A percentile compares a stretch with the other conserved stretches of the same genome.
phyloP scores from a whole-genome alignment of 1,140 invertebrate genomes.

The Gerris buenoi region DNA sequence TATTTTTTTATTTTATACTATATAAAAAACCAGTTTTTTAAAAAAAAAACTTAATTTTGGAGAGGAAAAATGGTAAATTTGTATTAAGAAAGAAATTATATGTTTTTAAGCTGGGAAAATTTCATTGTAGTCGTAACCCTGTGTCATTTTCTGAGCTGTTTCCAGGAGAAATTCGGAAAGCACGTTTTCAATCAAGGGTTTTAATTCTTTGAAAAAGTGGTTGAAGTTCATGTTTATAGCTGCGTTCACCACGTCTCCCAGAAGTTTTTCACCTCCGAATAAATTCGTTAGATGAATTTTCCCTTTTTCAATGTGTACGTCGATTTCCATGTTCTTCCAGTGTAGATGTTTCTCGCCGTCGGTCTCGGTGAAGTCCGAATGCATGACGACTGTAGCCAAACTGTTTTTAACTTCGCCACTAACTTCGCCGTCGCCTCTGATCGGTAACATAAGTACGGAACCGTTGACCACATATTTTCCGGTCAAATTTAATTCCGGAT shows the following conservation, averaged over 20 bases:
- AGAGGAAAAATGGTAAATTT: too few relatives aligned
- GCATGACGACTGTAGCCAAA: conserved; percentile 9
- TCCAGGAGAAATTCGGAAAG: conserved; percentile 36
- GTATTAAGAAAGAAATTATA: too few relatives aligned
- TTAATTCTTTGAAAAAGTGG: conserved; percentile 38
- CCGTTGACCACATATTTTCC: conserved; percentile 47
- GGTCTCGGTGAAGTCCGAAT: conserved; percentile 12
- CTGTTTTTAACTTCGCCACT: conserved; percentile 50
- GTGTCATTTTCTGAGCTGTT: conserved; percentile 39
- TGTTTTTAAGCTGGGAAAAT: conserved; percentile 40
- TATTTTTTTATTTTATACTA: too few relatives aligned
- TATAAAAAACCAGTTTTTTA: too few relatives aligned
- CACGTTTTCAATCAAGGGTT: conserved; percentile 40
- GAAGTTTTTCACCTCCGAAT: conserved; percentile 8
- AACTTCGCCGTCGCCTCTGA: conserved; percentile 44
- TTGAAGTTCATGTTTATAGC: conserved; percentile 45
- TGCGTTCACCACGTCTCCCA: conserved; percentile 38
- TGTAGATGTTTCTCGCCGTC: conserved; percentile 17
- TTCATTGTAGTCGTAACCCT: conserved; percentile 36
- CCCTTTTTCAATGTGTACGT: conserved; percentile 18
- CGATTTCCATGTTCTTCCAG: conserved; percentile 18
- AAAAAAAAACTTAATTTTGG: too few relatives aligned
- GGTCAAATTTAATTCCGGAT: conserved; percentile 36
- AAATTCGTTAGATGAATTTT: conserved; percentile 18
- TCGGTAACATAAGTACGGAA: conserved; percentile 39